Conservation (phyloP, 1,140 invertebrate genomes). For the Scaptomyza montana region DNA sequence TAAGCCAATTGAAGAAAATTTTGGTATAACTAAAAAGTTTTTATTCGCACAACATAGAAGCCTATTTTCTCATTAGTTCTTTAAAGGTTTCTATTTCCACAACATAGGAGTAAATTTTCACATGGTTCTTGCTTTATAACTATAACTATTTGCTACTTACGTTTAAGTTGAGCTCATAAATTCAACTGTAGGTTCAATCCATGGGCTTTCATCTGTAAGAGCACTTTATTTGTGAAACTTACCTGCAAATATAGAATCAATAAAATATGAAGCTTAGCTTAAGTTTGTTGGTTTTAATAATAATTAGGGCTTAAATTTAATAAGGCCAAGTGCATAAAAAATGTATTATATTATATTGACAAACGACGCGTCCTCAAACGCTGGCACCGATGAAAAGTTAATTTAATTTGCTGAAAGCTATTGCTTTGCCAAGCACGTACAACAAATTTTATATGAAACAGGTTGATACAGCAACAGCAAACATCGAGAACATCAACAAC, state of each 20-base stretch:
- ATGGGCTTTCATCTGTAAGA: no score
- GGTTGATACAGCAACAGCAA: slow-evolving; percentile 26
- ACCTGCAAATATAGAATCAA: slow-evolving; percentile 21
- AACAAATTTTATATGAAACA: slow-evolving; percentile 71
- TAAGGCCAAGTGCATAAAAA: not conserved
- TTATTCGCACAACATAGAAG: not conserved
- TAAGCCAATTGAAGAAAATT: no score
- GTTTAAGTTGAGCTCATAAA: not conserved
- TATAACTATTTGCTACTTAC: slow-evolving; percentile 9
- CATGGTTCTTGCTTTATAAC: no score
- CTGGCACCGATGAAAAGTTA: slow-evolving; percentile 49
- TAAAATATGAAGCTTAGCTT: not conserved
- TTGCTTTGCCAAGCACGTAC: slow-evolving; percentile 68
- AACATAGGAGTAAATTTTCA: no score
- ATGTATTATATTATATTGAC: not conserved
- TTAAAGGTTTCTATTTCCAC: no score
- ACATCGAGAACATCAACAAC: slow-evolving; percentile 19
- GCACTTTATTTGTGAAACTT: slow-evolving; percentile 3
- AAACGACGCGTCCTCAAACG: not conserved
- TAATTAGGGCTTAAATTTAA: no score
- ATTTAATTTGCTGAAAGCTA: slow-evolving; percentile 76
- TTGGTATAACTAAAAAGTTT: no score
- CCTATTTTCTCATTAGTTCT: no score
- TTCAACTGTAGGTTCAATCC: not conserved
- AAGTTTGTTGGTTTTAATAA: no score